Conservation (phyloP, 2,113 vertebrate species). For the Hippocampus comes region DNA sequence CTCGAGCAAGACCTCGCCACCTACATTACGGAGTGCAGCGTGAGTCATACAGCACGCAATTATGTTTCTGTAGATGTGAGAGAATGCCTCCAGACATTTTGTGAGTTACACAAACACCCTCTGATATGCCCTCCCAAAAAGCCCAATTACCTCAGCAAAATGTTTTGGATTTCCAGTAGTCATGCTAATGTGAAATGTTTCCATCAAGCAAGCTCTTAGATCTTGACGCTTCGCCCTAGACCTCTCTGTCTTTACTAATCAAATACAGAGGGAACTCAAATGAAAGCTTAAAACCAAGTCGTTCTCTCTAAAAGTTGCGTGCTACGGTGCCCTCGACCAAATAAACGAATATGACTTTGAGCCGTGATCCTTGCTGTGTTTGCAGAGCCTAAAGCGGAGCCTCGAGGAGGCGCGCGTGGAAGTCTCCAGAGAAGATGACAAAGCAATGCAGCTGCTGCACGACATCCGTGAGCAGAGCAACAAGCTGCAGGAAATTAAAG, state of each 20-base stretch:
- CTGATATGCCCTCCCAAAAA: conserved; percentile 1
- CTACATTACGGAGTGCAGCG: conserved; percentile 99
- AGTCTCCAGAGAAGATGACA: conserved; percentile 98
- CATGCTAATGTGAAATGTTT: neutral
- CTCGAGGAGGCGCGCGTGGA: conserved; percentile 97
- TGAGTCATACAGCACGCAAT: conserved; percentile 71
- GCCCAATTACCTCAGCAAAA: neutral
- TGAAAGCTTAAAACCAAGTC: neutral
- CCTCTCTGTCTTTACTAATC: neutral
- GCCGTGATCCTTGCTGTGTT: conserved; percentile 38
- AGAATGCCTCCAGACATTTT: neutral
- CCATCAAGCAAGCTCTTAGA: neutral
- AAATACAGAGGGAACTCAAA: conserved; percentile 8
- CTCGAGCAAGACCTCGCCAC: conserved; percentile 98
- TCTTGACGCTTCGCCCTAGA: neutral
- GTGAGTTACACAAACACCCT: conserved; percentile 3
- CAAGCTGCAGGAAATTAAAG: conserved; percentile 99
- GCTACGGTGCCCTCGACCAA: neutral
- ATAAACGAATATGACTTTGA: conserved; percentile 1
- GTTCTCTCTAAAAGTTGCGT: neutral
- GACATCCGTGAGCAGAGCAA: conserved; percentile 98
- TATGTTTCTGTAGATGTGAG: conserved; percentile 6
- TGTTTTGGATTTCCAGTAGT: neutral
- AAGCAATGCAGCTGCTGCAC: conserved; percentile 95
- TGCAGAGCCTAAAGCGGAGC: conserved; percentile 96